Evolutionary conservation across 2,113 vertebrate genomes (phyloP), one percentile per base, ranked within the genome.

Genomic region (Petroica traversi): DNA sequence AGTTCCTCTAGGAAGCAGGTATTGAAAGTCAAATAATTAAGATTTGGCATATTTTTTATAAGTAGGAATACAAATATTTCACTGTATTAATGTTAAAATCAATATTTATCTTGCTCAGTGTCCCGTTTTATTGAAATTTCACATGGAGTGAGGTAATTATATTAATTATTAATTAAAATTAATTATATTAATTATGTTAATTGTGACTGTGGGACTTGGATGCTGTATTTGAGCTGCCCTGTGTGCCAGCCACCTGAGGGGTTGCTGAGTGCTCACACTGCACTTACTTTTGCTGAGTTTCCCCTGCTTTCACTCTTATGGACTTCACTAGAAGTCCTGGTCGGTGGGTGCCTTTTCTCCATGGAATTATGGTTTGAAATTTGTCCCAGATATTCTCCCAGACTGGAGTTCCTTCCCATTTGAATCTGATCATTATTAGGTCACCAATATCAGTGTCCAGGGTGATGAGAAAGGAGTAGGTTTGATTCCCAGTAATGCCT

Each of bases 381-480:
- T 97, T 98, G 92, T 97, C 98, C 99, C 99, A 99, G 86, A 99
- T 87, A 29, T 98, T 99, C 89, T 97, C 96, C 99, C 99, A 99
- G 77, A 99, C 92, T 8, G 97, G 95, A 2, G 96, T 94, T 84
- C 96, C 98, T 94, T 99, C 98, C 99, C 99, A 99, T 92, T 97
- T 98, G 76, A 99, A 91, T 62, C 97, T 99, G 72, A 99, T 97
- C 96, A 98, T 86, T 98, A 98, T 96, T 96, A 99, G 95, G 40
- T 99, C 98, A 5, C 99, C 99, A 3, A 99, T 97, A 52, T 99
- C 98, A 73, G 68, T 96, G 64, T 99, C 99, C 98, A 99, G 83
- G 1, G 99, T 99, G 78, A 99, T 97, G 20, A 99, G 98, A 92
- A 99, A 98, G 49, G 98, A 98, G 85, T 98, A 98, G 46, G 99